These are phyloP conservation scores for Limenitis camilla DNA, from an alignment of 2,888 invertebrate species.

Conservation along the genomic window DNA sequence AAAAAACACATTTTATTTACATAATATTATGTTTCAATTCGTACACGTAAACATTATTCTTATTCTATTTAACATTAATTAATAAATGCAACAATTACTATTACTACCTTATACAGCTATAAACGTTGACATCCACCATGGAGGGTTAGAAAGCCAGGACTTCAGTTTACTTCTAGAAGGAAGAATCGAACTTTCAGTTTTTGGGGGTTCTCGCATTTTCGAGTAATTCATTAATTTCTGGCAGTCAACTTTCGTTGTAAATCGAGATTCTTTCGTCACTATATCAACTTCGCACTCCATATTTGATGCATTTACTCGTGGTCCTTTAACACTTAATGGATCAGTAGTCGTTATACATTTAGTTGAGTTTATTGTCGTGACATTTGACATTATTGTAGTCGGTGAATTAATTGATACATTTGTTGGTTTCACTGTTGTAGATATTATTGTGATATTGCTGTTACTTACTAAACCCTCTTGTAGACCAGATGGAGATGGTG, in stretches of 20 bases:
- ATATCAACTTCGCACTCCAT: slow-evolving; percentile 57
- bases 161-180: slow-evolving; percentile 50
- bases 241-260: slow-evolving; percentile 49
- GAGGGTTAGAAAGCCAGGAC: slow-evolving; percentile 53
- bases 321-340: slow-evolving; percentile 47
- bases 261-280: slow-evolving; percentile 36
- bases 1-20: too few relatives aligned
- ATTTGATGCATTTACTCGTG: slow-evolving; percentile 35
- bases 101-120: slow-evolving; percentile 42
- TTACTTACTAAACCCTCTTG: background rate
- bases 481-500: background rate
- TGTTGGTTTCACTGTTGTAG: slow-evolving; percentile 3
- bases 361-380: slow-evolving; percentile 28
- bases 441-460: background rate
- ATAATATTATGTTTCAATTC: too few relatives aligned
- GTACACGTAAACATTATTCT: too few relatives aligned
- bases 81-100: background rate
- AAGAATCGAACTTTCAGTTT: slow-evolving; percentile 34
- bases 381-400: slow-evolving; percentile 1
- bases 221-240: slow-evolving; percentile 45
- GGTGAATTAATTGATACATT: background rate
- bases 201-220: slow-evolving; percentile 46
- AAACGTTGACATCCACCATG: slow-evolving; percentile 63
- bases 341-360: slow-evolving; percentile 40
- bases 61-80: background rate